Conservation (phyloP, 2,113 vertebrate genomes). For the Ardeotis arabs region DNA sequence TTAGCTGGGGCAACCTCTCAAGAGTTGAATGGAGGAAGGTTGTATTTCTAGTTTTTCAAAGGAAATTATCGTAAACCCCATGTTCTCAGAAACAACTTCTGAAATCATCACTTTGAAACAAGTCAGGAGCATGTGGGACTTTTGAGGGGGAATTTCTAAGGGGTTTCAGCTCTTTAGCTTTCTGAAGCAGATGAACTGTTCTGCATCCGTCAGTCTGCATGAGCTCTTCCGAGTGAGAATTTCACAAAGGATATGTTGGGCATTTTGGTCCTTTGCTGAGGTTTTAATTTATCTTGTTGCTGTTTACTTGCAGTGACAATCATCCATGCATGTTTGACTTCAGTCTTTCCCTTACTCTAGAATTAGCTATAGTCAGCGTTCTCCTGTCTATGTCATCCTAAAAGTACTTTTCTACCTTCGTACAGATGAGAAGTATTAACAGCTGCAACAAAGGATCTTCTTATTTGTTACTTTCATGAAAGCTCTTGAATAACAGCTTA, state of each 20-base stretch:
- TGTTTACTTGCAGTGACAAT: not conserved
- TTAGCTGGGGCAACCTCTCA: not conserved
- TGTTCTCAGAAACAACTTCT: not conserved
- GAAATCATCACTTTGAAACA: not conserved
- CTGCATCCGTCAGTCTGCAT: not conserved
- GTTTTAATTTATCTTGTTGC: not conserved
- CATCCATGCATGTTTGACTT: not conserved
- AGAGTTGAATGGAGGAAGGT: not conserved
- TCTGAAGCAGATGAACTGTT: not conserved
- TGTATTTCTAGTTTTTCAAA: not conserved
- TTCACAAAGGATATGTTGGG: not conserved
- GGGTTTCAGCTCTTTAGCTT: not conserved
- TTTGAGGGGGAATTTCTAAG: not conserved
- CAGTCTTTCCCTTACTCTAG: not conserved
- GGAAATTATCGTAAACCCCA: not conserved
- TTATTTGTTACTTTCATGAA: not conserved
- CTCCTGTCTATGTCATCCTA: not conserved
- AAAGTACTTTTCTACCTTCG: not conserved
- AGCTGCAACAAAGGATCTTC: not conserved
- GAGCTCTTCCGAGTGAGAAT: not conserved
- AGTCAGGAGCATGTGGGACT: not conserved
- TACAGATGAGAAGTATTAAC: not conserved
- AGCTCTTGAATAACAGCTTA: not conserved
- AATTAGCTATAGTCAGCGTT: not conserved
- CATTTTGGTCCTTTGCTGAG: not conserved